These are phyloP conservation scores for Apamea anceps DNA, from an alignment of 2,888 invertebrate genomes.

Conservation along the genomic window DNA sequence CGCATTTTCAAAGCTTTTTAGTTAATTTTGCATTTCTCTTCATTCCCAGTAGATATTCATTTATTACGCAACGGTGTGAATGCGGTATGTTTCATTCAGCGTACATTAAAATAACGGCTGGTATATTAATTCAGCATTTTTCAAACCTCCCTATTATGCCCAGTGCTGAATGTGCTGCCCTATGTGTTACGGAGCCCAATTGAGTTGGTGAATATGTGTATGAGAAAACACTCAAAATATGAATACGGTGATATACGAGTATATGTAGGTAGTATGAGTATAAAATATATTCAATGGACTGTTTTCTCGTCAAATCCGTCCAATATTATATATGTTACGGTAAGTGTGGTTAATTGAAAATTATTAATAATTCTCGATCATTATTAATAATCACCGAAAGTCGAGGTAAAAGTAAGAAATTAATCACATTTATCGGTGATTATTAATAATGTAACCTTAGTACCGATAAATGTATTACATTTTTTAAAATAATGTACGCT, in stretches of 20 bases:
- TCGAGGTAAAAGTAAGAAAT: too few species aligned
- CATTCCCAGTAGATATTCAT: not conserved
- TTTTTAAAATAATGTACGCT: too few species aligned
- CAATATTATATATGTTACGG: not conserved
- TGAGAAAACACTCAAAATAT: not conserved
- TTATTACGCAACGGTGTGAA: conserved; percentile 49
- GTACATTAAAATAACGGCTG: conserved; percentile 49
- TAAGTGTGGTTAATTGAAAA: too few species aligned
- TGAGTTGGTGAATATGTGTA: conserved; percentile 29
- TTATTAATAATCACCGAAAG: too few species aligned
- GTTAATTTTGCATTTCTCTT: not conserved
- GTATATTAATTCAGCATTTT: conserved; percentile 53
- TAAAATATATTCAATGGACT: not conserved
- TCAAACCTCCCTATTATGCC: conserved; percentile 39
- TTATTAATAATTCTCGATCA: too few species aligned
- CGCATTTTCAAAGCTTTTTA: not conserved
- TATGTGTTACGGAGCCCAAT: conserved; percentile 27
- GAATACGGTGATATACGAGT: not conserved
- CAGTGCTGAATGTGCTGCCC: conserved; percentile 36
- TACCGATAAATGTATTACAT: too few species aligned
- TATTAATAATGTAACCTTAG: too few species aligned
- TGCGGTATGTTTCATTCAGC: conserved; percentile 29
- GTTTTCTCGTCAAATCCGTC: not conserved
- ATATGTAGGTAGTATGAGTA: too few species aligned
- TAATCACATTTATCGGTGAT: too few species aligned